Evolutionary conservation across 2,113 vertebrate genomes (phyloP).

Genomic region (Microtus oregoni): DNA sequence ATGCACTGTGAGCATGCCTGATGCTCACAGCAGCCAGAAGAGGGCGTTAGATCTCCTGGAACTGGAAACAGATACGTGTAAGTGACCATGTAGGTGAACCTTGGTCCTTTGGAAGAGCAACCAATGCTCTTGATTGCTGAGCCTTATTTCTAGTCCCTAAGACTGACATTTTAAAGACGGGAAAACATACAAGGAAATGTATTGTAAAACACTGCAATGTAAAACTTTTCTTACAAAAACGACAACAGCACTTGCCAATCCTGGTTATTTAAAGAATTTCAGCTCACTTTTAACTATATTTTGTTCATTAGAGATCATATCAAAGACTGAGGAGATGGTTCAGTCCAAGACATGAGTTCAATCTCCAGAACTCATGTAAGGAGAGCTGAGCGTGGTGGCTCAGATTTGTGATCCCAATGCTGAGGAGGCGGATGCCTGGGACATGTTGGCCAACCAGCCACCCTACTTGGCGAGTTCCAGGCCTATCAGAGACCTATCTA

Average conservation of each 20-base stretch:
- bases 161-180: conserved; percentile 20
- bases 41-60: background rate
- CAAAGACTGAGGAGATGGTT: background rate
- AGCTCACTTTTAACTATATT: conserved; percentile 9
- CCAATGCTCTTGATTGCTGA: background rate
- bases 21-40: background rate
- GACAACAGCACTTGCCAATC: background rate
- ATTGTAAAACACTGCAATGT: background rate
- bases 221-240: conserved; percentile 21
- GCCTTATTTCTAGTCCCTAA: background rate
- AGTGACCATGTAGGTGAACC: background rate
- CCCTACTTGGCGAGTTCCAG: background rate
- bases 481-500: background rate
- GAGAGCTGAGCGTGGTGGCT: background rate
- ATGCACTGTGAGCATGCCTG: background rate
- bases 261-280: conserved; percentile 33
- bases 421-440: background rate
- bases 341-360: background rate
- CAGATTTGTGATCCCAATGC: background rate
- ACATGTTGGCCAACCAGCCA: background rate
- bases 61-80: background rate
- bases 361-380: background rate
- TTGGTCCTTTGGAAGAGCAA: background rate
- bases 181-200: background rate
- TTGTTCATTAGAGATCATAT: conserved; percentile 7